Percentiles rank a stretch among this genome's conserved stretches.
Conservation (phyloP, 2,113 vertebrate species). For the Channa argus region DNA sequence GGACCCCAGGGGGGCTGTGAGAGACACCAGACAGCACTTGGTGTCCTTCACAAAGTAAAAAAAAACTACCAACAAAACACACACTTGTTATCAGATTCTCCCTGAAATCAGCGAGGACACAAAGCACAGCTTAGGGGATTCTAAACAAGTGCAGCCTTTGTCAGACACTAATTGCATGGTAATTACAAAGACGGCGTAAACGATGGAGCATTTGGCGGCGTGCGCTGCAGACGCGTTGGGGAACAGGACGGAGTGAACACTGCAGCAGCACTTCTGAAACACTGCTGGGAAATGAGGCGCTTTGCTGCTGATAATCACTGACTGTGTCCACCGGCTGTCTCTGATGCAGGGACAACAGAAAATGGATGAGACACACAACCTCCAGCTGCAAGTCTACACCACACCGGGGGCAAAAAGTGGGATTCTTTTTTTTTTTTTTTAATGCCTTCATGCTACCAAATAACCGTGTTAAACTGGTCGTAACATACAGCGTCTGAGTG, state of each 20-base stretch:
- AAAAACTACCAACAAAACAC: no score
- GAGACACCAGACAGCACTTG: conserved; percentile 24
- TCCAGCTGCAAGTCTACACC: background rate
- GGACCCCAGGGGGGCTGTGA: background rate
- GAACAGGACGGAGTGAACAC: conserved; percentile 7
- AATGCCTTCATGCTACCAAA: background rate
- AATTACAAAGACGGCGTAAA: conserved; percentile 13
- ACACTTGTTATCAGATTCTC: conserved; percentile 10
- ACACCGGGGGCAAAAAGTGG: background rate
- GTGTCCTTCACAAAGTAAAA: background rate
- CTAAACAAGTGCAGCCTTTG: conserved; percentile 28
- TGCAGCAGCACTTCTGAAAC: conserved; percentile 16
- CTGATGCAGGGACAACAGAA: background rate
- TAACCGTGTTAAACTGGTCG: background rate
- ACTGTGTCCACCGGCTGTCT: conserved; percentile 17
- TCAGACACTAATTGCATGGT: conserved; percentile 38
- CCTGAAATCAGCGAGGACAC: conserved; percentile 3
- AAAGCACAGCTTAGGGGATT: conserved; percentile 15
- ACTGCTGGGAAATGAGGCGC: conserved; percentile 37
- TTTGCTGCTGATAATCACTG: conserved; percentile 34
- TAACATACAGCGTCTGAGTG: background rate
- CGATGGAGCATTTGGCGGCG: conserved; percentile 1
- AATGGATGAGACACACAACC: background rate
- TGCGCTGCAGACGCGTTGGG: background rate
- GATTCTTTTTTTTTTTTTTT: background rate